Conservation (phyloP, 2,797 vertebrate genomes). For the Hyperoplus immaculatus region DNA sequence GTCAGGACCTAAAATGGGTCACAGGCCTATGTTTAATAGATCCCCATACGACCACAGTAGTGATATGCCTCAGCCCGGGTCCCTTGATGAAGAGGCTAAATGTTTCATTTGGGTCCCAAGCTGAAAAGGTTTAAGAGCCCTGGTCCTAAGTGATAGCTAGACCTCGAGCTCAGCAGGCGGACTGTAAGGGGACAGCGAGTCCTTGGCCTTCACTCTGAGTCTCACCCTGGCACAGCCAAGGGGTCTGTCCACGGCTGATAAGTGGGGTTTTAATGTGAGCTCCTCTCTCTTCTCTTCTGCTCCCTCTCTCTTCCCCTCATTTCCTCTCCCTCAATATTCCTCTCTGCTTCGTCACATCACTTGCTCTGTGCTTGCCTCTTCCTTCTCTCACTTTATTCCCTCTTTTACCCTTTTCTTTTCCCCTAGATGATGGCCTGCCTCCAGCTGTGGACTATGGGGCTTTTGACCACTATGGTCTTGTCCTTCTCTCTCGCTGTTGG, state of each 20-base stretch:
- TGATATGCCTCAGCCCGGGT: slow-evolving; percentile 67
- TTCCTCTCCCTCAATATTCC: slow-evolving; percentile 33
- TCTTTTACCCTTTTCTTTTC: slow-evolving; percentile 6
- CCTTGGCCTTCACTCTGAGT: slow-evolving; percentile 74
- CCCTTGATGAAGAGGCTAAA: slow-evolving; percentile 73
- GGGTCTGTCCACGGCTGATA: slow-evolving; percentile 80
- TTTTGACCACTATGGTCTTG: slow-evolving; percentile 54
- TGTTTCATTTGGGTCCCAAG: slow-evolving; percentile 77
- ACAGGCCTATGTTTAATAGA: slow-evolving; percentile 77
- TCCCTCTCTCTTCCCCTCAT: slow-evolving; percentile 44
- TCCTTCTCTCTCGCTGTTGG: slow-evolving; percentile 29
- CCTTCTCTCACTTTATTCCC: slow-evolving; percentile 17
- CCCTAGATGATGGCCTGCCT: slow-evolving; percentile 74
- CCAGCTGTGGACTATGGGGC: slow-evolving; percentile 65
- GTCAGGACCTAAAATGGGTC: slow-evolving; percentile 80
- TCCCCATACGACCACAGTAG: slow-evolving; percentile 61
- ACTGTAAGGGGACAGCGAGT: slow-evolving; percentile 60
- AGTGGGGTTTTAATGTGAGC: slow-evolving; percentile 81
- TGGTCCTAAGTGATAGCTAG: slow-evolving; percentile 77
- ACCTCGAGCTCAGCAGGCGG: slow-evolving; percentile 57
- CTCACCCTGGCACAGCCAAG: slow-evolving; percentile 68
- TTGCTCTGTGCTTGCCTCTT: slow-evolving; percentile 29
- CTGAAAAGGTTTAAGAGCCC: slow-evolving; percentile 76
- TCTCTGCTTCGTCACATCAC: slow-evolving; percentile 34
- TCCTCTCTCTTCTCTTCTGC: slow-evolving; percentile 48